Conservation (phyloP, 2,888 invertebrate genomes). For the Teinopalpus imperialis region DNA sequence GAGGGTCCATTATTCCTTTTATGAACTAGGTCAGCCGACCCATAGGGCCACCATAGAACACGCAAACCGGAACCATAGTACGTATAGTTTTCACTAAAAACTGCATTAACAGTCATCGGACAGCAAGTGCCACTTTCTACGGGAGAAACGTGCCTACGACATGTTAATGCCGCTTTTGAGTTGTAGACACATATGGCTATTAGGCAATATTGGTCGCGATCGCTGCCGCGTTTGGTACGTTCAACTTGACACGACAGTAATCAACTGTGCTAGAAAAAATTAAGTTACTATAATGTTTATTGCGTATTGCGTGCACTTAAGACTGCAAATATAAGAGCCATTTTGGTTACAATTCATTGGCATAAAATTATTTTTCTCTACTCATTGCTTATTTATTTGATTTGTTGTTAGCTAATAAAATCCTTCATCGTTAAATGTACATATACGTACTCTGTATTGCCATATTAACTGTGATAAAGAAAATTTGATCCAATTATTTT, state of each 20-base stretch:
- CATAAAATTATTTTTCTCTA: too few relatives aligned
- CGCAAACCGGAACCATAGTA: constrained; percentile 55
- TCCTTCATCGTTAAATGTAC: too few relatives aligned
- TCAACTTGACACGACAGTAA: constrained; percentile 31
- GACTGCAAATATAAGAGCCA: too few relatives aligned
- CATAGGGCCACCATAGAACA: constrained; percentile 43
- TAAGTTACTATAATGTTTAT: neutral
- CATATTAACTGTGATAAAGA: too few relatives aligned
- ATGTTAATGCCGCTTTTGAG: constrained; percentile 52
- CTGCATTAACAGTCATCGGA: constrained; percentile 67
- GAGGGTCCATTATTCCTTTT: constrained; percentile 7
- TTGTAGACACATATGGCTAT: constrained; percentile 48
- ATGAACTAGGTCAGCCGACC: constrained; percentile 40
- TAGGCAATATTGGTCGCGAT: constrained; percentile 62
- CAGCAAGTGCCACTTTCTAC: constrained; percentile 71
- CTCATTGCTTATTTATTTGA: too few relatives aligned
- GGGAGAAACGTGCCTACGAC: constrained; percentile 53
- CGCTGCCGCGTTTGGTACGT: constrained; percentile 31
- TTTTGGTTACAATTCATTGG: too few relatives aligned
- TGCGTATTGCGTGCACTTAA: too few relatives aligned
- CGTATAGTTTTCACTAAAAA: constrained; percentile 60
- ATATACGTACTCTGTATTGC: too few relatives aligned
- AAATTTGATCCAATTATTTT: too few relatives aligned
- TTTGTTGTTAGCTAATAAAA: too few relatives aligned
- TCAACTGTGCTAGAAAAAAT: constrained; percentile 16